phyloP scores from a whole-genome alignment of 2,797 vertebrate species.

The Poecilia picta region DNA sequence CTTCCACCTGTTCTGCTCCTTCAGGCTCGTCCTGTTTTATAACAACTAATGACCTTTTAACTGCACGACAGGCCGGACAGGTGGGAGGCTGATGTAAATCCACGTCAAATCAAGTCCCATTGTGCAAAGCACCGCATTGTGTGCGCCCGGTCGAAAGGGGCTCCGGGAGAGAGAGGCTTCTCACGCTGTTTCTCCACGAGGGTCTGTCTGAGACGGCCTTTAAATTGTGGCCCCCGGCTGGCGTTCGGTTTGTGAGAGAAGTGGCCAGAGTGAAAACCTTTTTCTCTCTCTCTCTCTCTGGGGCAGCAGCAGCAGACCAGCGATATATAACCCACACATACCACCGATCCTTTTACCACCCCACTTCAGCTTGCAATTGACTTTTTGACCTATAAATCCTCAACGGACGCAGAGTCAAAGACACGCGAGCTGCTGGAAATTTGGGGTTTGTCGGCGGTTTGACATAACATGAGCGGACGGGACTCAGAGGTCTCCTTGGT shows the following conservation, averaged over 20 bases:
- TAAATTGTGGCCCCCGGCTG: conserved; percentile 69
- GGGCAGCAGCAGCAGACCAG: conserved; percentile 47
- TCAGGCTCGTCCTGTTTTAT: conserved; percentile 60
- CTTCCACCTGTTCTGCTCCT: conserved; percentile 32
- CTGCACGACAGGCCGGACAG: conserved; percentile 55
- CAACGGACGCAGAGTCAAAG: conserved; percentile 52
- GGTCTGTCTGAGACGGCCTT: conserved; percentile 54
- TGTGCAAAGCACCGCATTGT: conserved; percentile 46
- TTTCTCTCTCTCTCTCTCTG: conserved; percentile 4
- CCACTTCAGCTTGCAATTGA: conserved; percentile 59
- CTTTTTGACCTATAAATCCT: conserved; percentile 66
- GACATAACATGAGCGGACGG: conserved; percentile 43
- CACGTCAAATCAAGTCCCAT: conserved; percentile 63
- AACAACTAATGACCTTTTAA: conserved; percentile 74
- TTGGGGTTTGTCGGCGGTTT: conserved; percentile 43
- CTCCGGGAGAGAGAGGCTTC: conserved; percentile 44
- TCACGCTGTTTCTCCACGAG: conserved; percentile 49
- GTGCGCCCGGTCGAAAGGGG: conserved; percentile 39
- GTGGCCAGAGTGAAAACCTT: conserved; percentile 42
- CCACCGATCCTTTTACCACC: conserved; percentile 45
- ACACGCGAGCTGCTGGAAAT: conserved; percentile 46
- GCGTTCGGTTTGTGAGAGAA: conserved; percentile 39
- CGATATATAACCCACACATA: conserved; percentile 67
- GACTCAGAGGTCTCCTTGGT: conserved; percentile 36
- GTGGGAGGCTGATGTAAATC: conserved; percentile 67